These are phyloP conservation scores for Apamea anceps DNA, from an alignment of 2,888 invertebrate genomes.

Conservation along the genomic window DNA sequence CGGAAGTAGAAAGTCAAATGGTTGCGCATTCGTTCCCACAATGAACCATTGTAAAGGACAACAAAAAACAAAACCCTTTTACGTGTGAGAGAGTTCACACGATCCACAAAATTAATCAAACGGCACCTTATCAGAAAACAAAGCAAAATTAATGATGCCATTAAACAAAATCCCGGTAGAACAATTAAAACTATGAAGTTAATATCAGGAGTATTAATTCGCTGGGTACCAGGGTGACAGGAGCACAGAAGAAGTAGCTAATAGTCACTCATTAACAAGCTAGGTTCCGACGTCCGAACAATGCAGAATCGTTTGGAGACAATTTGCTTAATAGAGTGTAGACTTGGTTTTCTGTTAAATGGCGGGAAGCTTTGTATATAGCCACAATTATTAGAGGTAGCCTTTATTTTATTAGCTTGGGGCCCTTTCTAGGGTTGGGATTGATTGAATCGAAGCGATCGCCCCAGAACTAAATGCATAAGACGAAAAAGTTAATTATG, in stretches of 20 bases:
- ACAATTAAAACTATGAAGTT: slow-evolving; percentile 71
- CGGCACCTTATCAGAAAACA: slow-evolving; percentile 40
- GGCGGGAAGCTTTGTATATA: slow-evolving; percentile 59
- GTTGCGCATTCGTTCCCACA: slow-evolving; percentile 38
- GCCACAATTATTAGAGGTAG: slow-evolving; percentile 44
- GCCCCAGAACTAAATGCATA: accelerated
- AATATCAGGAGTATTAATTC: slow-evolving; percentile 69
- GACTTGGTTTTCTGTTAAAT: slow-evolving; percentile 59
- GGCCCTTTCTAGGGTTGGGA: background rate
- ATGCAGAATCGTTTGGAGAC: slow-evolving; percentile 64
- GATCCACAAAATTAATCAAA: slow-evolving; percentile 45
- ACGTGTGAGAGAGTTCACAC: slow-evolving; percentile 50
- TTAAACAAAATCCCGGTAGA: slow-evolving; percentile 56
- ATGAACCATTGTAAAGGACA: slow-evolving; percentile 25
- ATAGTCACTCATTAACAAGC: slow-evolving; percentile 71
- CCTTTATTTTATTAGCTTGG: slow-evolving; percentile 20
- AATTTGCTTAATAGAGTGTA: slow-evolving; percentile 64
- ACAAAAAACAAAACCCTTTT: slow-evolving; percentile 33
- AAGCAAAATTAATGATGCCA: slow-evolving; percentile 55
- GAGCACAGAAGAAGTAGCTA: slow-evolving; percentile 65
- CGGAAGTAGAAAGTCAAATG: slow-evolving; percentile 33
- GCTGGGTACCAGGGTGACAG: slow-evolving; percentile 70
- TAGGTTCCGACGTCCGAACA: slow-evolving; percentile 51
- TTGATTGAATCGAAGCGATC: slow-evolving; percentile 3
- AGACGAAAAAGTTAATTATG: background rate